Evolutionary conservation across 2,888 invertebrate species (phyloP), one percentile per base, ranked within the genome.

Genomic region (Troides oblongomaculatus): DNA sequence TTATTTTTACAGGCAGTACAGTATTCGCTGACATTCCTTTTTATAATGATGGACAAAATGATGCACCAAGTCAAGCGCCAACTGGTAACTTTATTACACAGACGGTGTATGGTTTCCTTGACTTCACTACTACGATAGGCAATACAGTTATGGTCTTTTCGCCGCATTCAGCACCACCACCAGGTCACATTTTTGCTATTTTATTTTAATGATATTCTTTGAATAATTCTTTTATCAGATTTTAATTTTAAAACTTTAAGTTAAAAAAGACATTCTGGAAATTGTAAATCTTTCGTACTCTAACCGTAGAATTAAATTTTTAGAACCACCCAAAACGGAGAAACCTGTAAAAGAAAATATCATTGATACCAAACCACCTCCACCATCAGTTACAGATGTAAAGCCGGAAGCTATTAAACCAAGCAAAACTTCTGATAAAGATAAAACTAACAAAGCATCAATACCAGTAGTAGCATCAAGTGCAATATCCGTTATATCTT

Each of bases 101-200:
- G 89, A 98, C 98, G 0, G 98, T 98, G 64, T 98, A 98, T 81
- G 98, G 98, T 68, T 98, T 98, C 88, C 92, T 98, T 76, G 98
- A 98, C 89, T 98, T 98, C 87, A 97, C 97, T 66, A 98, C 98
- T 0, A 98, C 97, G 5, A 97, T 98, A 79, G 98, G 97, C 73
- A 97, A 97, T 85, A 98, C 98, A 18, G 96, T 98, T 66, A 98
- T 98, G 97, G 96, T 98, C 53, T 98, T 98, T 87, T 98, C 97
- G 0, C 98, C 98, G 0, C 96, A 97, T 78, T 97, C 97, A 78
- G 95, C 95, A 36, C 95, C 96, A 30, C 88, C 94, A 83, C 93
- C 95, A 92, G 95, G 96, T 95, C 85, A 83, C 50, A 66, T 57
- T 67, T 77, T 79, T 57, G 66, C 64, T n/a, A 43, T 61, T 12